Evolutionary conservation across 2,888 invertebrate species (phyloP), one percentile per base, ranked within the genome.

Genomic region (Elegia similella): DNA sequence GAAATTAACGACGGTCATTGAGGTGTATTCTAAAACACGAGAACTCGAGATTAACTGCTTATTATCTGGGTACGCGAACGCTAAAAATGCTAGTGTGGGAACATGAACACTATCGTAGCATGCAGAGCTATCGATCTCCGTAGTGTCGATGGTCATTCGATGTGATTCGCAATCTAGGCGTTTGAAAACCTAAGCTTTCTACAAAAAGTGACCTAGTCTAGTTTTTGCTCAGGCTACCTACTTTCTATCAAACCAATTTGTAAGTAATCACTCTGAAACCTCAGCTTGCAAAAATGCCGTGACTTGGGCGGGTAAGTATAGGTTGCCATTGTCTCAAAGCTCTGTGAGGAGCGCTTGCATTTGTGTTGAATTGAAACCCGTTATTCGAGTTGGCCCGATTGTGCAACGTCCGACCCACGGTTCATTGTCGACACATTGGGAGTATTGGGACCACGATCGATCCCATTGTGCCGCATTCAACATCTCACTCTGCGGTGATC

Each of bases 381-480:
- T 78, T 76, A 76, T 70, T 72, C 69, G 67, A 67, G 76, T 70
- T 67, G 59, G 68, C 65, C 58, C 65, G 74, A 75, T 88, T 86
- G 82, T 76, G 84, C 71, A 86, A 88, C 67, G 62, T 52, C 60
- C 84, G 80, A 76, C 81, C 81, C 79, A 81, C 86, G 73, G 81
- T 81, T 85, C 83, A 82, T 84, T 85, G 87, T 84, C 80, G 76
- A 71, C 72, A 66, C 75, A 80, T 75, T 79, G 78, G 69, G 76
- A 79, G 72, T 70, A 70, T 62, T 66, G 68, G 64, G 64, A 68
- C 69, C 73, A 78, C 65, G 53, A 69, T 82, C 77, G 76, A 80
- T 79, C 73, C 78, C 74, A 84, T 84, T 83, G 78, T 80, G 75
- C 69, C 66, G 58, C 70, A 67, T 67, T 67, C 66, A 71, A 69